These are phyloP conservation scores for Neelides folsomi DNA, from an alignment of 2,888 invertebrate species.

Conservation along the genomic window DNA sequence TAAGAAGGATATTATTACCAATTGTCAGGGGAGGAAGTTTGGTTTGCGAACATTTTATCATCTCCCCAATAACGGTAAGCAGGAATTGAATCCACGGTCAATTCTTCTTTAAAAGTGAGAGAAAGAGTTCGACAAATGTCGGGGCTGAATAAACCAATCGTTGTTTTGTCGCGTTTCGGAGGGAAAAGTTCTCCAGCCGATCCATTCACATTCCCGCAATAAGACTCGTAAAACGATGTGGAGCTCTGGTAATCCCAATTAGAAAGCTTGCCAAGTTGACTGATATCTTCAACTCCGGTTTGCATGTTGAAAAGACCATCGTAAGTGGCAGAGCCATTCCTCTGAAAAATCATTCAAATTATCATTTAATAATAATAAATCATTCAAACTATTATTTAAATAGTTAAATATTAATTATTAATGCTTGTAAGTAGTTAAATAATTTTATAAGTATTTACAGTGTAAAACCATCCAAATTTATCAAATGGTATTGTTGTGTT, in stretches of 20 bases:
- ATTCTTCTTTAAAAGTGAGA: slow-evolving; percentile 49
- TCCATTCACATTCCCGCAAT: slow-evolving; percentile 55
- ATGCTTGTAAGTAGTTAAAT: neutral
- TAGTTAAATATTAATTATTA: neutral
- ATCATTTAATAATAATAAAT: neutral
- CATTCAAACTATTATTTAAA: no score
- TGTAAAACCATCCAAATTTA: slow-evolving; percentile 75
- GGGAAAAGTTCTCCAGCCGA: slow-evolving; percentile 71
- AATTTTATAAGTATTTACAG: slow-evolving; percentile 46
- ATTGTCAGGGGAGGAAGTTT: slow-evolving; percentile 46
- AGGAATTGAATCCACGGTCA: slow-evolving; percentile 42
- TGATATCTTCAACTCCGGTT: slow-evolving; percentile 51
- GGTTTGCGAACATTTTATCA: slow-evolving; percentile 58
- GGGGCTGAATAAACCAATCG: slow-evolving; percentile 53
- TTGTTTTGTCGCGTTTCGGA: slow-evolving; percentile 47
- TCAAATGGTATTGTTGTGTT: slow-evolving; percentile 50
- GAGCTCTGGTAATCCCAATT: slow-evolving; percentile 56
- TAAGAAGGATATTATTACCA: slow-evolving; percentile 13
- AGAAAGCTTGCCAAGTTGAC: slow-evolving; percentile 53
- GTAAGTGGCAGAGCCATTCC: slow-evolving; percentile 58
- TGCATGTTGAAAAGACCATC: slow-evolving; percentile 66
- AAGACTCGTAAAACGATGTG: slow-evolving; percentile 46
- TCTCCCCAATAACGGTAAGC: slow-evolving; percentile 53
- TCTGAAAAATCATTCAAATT: slow-evolving; percentile 42
- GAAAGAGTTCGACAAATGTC: slow-evolving; percentile 55